Base-by-base conservation (phyloP, 2,113 vertebrate species). In the Myanophis thanlyinensis region DNA sequence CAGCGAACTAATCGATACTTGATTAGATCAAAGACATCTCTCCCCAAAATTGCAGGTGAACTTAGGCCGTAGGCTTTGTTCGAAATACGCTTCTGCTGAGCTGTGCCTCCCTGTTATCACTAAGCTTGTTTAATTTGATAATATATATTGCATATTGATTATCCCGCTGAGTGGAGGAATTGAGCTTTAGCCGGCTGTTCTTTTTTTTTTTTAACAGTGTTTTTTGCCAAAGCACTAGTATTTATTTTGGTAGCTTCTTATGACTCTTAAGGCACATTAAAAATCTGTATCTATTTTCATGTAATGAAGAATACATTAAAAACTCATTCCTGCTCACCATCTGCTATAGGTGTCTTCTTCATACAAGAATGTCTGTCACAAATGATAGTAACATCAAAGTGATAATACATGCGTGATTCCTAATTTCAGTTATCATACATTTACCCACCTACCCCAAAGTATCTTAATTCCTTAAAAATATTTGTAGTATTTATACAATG, bases 11-110 rank as follows among this genome's bases (percentile, higher is more conserved):
- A 87, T 67, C 59, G 8, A 91, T 90, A 92, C 0, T 47, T 93
- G 44, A 89, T 91, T 93, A 93, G 89, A 80, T 90, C 22, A 94
- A 93, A 20, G 92, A 91, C 87, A 5, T 90, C 22, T 89, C 2
- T 93, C 52, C 1, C 73, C 13, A 59, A 52, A 94, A 94, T 86
- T 12, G 53, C 44, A 20, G 91, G 22, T 87, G 85, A 95, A 46
- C n/a, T 11, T 62, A 35, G 88, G 27, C 40, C 22, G 2, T 27
- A 48, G 90, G 2, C 0, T 90, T 89, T 73, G 7, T 2, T 54
- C 52, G 22, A 35, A 92, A 8, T 54, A 27, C 35, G 27, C 0
- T 0, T 0, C 53, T 53, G 13, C 30, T 47, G 0, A 93, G 0
- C 11, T 90, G 80, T 93, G 4, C 91, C 92, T 89, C 62, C 25